Percentiles rank a stretch among this genome's conserved stretches.
Evolutionary conservation across 2,113 vertebrate species (phyloP).

Genomic region (Chiloscyllium plagiosum): DNA sequence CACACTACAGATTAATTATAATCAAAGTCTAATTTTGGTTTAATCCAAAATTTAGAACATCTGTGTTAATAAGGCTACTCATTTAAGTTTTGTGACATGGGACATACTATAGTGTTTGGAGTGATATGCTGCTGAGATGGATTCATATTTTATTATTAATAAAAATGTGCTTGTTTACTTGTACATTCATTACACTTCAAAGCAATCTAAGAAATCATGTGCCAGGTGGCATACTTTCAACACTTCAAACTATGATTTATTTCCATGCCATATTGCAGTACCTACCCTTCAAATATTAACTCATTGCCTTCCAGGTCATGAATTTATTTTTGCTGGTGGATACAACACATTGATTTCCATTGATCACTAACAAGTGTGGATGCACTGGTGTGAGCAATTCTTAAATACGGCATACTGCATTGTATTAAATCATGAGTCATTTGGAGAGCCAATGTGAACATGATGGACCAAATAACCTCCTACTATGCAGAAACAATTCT

Average conservation of each 20-base stretch:
- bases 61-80: conserved; percentile 32
- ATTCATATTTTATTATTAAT: conserved; percentile 23
- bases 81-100: not conserved
- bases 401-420: not conserved
- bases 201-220: conserved; percentile 27
- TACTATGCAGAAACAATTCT: too few relatives aligned
- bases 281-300: not conserved
- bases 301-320: not conserved
- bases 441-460: too few relatives aligned
- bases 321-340: not conserved
- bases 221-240: conserved; percentile 32
- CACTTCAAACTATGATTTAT: conserved; percentile 35
- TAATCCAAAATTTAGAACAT: conserved; percentile 30
- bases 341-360: too few relatives aligned
- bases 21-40: conserved; percentile 32
- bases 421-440: not conserved
- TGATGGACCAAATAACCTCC: too few relatives aligned
- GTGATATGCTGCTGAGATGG: not conserved
- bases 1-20: conserved; percentile 29
- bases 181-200: conserved; percentile 32
- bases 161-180: conserved; percentile 29
- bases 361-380: not conserved
- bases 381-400: not conserved
- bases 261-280: not conserved
- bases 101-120: conserved; percentile 5